Base-by-base conservation (phyloP, 2,113 vertebrate species). In the Corydoras sp. region DNA sequence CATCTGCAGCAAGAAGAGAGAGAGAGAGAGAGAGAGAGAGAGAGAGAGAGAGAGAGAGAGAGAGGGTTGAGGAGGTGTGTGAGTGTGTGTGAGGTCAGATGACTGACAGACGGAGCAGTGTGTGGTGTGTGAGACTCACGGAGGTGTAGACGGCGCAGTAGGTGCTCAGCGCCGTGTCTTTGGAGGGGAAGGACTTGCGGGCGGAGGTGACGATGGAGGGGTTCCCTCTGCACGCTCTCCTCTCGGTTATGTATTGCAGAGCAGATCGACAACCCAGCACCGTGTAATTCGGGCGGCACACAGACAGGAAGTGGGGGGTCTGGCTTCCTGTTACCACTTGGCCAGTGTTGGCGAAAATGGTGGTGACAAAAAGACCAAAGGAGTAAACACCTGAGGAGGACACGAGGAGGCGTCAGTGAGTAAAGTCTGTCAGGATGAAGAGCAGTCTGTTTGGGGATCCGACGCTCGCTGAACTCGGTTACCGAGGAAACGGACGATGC, bases 261-360 rank as follows among this genome's bases (percentile, higher is more conserved):
- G 88, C 87, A 0, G 90, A 92, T 65, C 81, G 87, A 80, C 94
- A 96, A 58, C 93, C 94, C 78, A 95, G 86, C 3, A 90, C 92
- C 0, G 94, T 95, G 88, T 94, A 95, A 83, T 96, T 95, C 18
- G 94, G 94, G n/a, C 86, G 93, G 76, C 94, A 96, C 30, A 93
- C 91, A 0, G 93, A 90, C 78, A 96, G 84, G 84, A 96, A 96
- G 68, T 96, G 93, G 7, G 94, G 94, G 0, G 94, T 90, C 79
- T 92, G 94, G 79, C 92, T 94, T 69, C 94, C 94, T 0, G 93
- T 96, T 78, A 96, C 93, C 65, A 95, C 93, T 78, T 96, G 94
- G 18, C 94, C 93, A 0, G 92, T 92, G n/a, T 94, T 95, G 75
- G 92, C 94, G 9, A 95, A 96, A 81, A 96, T 95, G 75, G 92